A percentile compares a stretch with the other conserved stretches of the same genome.
phyloP scores from a whole-genome alignment of 2,797 vertebrate species.

The Mastacembelus armatus region DNA sequence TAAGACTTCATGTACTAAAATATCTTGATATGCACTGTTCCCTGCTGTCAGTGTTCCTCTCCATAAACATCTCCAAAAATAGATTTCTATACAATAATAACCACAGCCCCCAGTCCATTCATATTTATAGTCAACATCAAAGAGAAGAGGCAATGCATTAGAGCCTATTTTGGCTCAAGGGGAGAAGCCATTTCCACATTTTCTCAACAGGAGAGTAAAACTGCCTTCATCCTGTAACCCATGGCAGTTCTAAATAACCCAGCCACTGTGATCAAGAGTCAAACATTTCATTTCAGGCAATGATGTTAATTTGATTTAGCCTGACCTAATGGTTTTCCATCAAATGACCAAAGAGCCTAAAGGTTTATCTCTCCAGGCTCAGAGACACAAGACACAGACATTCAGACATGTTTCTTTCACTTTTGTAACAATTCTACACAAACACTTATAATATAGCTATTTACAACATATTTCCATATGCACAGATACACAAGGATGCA shows the following conservation, averaged over 20 bases:
- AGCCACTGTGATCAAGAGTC: conserved; percentile 64
- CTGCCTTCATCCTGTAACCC: conserved; percentile 63
- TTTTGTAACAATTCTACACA: conserved; percentile 8
- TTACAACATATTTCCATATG: neutral
- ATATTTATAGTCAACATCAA: conserved; percentile 80
- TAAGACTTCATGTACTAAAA: conserved; percentile 17
- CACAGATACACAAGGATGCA: neutral
- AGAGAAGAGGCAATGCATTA: conserved; percentile 68
- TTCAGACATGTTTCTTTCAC: conserved; percentile 9
- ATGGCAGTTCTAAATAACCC: conserved; percentile 59
- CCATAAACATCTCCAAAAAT: conserved; percentile 55
- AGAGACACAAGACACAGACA: conserved; percentile 34
- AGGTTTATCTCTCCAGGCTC: conserved; percentile 47
- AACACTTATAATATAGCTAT: neutral
- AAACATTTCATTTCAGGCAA: conserved; percentile 72
- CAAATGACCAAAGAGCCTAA: conserved; percentile 58
- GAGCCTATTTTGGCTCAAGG: conserved; percentile 72
- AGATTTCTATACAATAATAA: conserved; percentile 69
- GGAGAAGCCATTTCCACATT: conserved; percentile 68
- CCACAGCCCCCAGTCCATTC: conserved; percentile 64
- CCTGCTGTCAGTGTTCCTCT: conserved; percentile 51
- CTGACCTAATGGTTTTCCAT: conserved; percentile 73
- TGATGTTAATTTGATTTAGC: conserved; percentile 78
- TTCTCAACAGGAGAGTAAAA: conserved; percentile 56
- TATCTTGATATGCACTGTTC: conserved; percentile 35